phyloP scores from a whole-genome alignment of 2,113 vertebrate species.

The Paracyprichromis sp. region DNA sequence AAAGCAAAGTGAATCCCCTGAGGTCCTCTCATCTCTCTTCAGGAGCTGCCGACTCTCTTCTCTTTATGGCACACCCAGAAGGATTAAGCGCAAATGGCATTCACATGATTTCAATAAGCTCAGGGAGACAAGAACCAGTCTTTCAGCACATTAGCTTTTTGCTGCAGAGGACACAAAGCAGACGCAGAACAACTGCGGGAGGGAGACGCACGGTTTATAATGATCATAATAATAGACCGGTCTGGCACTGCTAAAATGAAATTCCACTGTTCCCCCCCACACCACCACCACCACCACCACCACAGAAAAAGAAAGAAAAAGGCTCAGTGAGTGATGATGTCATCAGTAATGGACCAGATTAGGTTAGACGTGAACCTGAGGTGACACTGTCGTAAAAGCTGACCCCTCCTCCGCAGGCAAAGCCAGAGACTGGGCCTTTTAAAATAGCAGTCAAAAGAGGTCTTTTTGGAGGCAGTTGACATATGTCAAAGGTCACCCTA shows the following conservation, averaged over 20 bases:
- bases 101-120: conserved; percentile 73
- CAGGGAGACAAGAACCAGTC: conserved; percentile 63
- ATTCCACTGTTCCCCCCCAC: conserved; percentile 31
- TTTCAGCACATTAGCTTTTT: conserved; percentile 73
- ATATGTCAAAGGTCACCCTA: not conserved
- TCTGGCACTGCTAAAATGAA: conserved; percentile 53
- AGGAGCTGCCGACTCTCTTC: conserved; percentile 68
- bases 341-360: conserved; percentile 51
- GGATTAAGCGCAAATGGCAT: conserved; percentile 74
- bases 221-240: conserved; percentile 60
- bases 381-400: conserved; percentile 40
- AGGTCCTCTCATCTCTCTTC: conserved; percentile 71
- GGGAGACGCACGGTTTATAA: conserved; percentile 41
- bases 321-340: conserved; percentile 48
- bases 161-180: conserved; percentile 69
- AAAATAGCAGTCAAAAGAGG: not conserved
- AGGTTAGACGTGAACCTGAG: conserved; percentile 42
- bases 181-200: conserved; percentile 38
- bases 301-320: not conserved
- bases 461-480: conserved; percentile 12
- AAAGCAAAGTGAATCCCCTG: conserved; percentile 67
- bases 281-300: not conserved
- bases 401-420: not conserved
- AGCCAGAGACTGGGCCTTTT: not conserved
- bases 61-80: conserved; percentile 67